phyloP scores from a whole-genome alignment of 2,797 vertebrate species.

The Sarcoramphus papa region DNA sequence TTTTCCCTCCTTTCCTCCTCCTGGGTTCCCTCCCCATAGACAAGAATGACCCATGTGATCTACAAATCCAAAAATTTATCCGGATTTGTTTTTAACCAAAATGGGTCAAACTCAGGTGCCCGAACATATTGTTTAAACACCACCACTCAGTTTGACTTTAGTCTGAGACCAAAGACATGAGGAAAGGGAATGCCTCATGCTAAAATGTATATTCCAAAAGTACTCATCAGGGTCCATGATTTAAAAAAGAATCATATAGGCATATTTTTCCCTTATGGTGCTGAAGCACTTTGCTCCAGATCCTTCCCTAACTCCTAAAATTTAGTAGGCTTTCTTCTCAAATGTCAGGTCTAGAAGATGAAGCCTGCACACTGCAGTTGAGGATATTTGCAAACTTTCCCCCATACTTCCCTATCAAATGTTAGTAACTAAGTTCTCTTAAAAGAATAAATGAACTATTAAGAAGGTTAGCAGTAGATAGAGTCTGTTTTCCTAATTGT shows the following conservation, averaged over 20 bases:
- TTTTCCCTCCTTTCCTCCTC: not conserved
- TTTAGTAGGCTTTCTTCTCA: not conserved
- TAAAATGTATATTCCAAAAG: not conserved
- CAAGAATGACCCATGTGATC: not conserved
- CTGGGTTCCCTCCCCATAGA: not conserved
- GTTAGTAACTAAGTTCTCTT: not conserved
- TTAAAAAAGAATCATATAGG: not conserved
- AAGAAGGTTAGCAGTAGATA: not conserved
- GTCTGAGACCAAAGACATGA: not conserved
- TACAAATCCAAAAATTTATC: not conserved
- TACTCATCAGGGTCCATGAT: not conserved
- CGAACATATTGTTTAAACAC: not conserved
- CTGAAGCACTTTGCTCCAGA: not conserved
- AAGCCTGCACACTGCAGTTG: not conserved
- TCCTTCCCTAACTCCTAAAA: not conserved
- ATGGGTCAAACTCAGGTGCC: not conserved
- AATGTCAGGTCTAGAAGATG: not conserved
- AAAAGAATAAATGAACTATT: not conserved
- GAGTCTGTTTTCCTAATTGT: not conserved
- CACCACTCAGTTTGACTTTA: not conserved
- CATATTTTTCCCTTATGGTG: not conserved
- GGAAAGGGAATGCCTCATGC: not conserved
- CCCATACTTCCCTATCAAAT: not conserved
- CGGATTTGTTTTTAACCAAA: not conserved
- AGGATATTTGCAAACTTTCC: not conserved